These are phyloP conservation scores for Acrocyrtus sp. DNA, from an alignment of 2,888 invertebrate species.

Conservation along the genomic window DNA sequence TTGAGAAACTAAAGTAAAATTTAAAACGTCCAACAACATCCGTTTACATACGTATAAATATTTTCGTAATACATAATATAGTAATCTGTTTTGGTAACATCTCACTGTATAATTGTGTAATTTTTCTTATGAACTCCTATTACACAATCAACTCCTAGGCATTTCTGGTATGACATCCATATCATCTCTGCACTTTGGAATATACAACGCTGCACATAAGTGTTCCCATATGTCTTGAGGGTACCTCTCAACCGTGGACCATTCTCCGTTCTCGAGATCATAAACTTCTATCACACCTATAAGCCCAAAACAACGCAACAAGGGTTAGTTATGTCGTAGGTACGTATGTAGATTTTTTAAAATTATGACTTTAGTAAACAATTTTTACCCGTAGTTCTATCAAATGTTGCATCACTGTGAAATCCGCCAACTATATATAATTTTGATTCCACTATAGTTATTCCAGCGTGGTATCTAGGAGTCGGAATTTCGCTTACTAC, in stretches of 20 bases:
- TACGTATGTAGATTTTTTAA: background rate
- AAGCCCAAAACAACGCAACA: too few species aligned
- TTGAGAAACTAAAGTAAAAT: too few species aligned
- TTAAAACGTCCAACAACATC: too few species aligned
- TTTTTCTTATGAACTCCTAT: background rate
- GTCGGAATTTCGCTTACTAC: conserved; percentile 74
- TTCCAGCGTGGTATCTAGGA: conserved; percentile 76
- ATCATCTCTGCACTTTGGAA: conserved; percentile 71
- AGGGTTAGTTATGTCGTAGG: too few species aligned
- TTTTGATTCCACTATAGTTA: conserved; percentile 72
- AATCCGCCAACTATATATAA: conserved; percentile 79
- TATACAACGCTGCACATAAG: conserved; percentile 74
- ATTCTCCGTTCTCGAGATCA: conserved; percentile 72
- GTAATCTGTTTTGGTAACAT: conserved; percentile 30
- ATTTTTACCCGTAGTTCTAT: conserved; percentile 71
- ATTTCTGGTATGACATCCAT: conserved; percentile 67
- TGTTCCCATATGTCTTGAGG: conserved; percentile 80
- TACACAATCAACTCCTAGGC: conserved; percentile 46
- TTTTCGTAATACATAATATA: too few species aligned
- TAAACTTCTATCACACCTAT: conserved; percentile 74
- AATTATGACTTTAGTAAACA: background rate
- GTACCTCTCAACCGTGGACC: conserved; percentile 74
- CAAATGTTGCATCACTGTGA: conserved; percentile 75
- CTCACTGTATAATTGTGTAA: conserved; percentile 2
- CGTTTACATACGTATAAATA: too few species aligned